These are phyloP conservation scores for Ophion obscuratus DNA, from an alignment of 2,888 invertebrate species.

Conservation along the genomic window DNA sequence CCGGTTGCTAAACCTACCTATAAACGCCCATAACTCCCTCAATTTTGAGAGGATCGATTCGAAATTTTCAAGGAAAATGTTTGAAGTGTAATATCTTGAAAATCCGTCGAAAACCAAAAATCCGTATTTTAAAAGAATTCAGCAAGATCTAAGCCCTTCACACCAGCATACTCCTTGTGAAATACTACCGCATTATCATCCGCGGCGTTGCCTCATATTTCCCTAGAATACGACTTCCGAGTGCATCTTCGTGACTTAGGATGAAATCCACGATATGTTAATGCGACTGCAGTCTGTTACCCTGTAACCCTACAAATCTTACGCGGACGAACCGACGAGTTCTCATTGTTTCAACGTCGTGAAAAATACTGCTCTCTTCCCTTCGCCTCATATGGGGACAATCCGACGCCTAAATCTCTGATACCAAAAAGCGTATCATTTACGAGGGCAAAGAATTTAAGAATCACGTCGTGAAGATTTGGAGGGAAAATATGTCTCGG, in stretches of 20 bases:
- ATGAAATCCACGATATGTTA: neutral
- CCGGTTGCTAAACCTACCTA: no score
- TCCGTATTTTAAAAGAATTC: no score
- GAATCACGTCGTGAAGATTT: neutral
- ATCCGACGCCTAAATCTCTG: neutral
- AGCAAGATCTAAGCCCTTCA: neutral
- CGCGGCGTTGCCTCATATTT: neutral
- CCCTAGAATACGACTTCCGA: neutral
- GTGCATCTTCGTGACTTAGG: neutral
- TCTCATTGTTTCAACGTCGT: neutral
- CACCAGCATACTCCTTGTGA: neutral
- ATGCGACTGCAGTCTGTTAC: neutral
- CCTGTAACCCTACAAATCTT: neutral
- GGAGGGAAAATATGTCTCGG: conserved; percentile 35
- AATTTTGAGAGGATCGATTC: no score
- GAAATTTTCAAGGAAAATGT: no score
- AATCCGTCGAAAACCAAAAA: no score
- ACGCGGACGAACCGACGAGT: neutral
- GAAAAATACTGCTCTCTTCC: neutral
- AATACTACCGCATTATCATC: neutral
- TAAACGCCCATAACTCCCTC: no score
- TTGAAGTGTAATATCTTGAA: no score
- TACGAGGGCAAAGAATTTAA: conserved; percentile 4
- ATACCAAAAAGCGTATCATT: neutral
- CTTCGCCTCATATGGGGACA: neutral